Conservation (phyloP, 2,888 invertebrate species). For the Eudemis profundana region DNA sequence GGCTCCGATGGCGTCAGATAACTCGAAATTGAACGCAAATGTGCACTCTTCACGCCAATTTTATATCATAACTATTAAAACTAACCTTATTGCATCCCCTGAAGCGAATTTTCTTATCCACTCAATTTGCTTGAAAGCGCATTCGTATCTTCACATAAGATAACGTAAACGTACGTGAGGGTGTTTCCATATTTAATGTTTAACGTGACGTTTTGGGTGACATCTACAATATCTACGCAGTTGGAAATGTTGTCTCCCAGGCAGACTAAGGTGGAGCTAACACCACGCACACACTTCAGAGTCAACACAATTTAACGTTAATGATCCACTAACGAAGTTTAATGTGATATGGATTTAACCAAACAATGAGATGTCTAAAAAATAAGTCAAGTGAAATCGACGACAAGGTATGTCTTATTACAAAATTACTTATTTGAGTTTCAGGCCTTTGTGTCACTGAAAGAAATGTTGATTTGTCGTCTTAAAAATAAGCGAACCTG, state of each 20-base stretch:
- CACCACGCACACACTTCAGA: background rate
- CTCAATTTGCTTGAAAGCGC: background rate
- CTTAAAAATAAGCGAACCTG: conserved; percentile 13
- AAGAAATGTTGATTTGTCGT: conserved; percentile 20
- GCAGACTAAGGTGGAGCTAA: background rate
- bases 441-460: conserved; percentile 23
- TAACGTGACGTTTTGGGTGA: too few relatives aligned
- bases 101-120: conserved; percentile 48
- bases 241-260: background rate
- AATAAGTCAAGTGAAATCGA: conserved; percentile 2
- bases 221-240: too few relatives aligned
- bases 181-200: background rate
- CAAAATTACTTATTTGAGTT: conserved; percentile 21
- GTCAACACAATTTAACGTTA: background rate
- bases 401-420: conserved; percentile 2
- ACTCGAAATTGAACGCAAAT: conserved; percentile 40
- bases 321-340: background rate
- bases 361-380: background rate
- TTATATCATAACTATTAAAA: conserved; percentile 66
- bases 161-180: background rate
- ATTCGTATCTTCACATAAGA: background rate
- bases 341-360: background rate
- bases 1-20: conserved; percentile 34
- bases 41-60: conserved; percentile 54
- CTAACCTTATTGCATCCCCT: conserved; percentile 63